Conservation (phyloP, 2,888 invertebrate genomes). For the Alloplasta piceator region DNA sequence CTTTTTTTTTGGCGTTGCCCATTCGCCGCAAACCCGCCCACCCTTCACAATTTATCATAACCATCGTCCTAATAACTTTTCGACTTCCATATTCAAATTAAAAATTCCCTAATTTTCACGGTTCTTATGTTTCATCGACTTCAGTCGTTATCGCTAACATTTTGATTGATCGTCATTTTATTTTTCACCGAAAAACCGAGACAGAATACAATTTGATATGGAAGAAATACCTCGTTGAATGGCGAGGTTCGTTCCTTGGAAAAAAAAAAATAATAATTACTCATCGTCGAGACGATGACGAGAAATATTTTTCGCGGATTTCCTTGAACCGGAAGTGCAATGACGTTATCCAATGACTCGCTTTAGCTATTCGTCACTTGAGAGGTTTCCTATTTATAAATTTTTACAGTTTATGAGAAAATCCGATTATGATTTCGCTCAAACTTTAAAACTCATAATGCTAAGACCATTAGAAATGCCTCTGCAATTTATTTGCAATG, state of each 20-base stretch:
- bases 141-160: background rate
- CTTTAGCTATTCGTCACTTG: background rate
- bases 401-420: no score
- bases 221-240: background rate
- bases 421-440: no score
- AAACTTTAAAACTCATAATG: no score
- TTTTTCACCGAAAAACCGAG: background rate
- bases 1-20: background rate
- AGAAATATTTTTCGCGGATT: slow-evolving; percentile 11
- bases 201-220: background rate
- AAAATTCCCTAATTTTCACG: background rate
- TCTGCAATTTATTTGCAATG: no score
- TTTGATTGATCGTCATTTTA: background rate
- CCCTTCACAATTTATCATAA: slow-evolving; percentile 3
- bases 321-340: slow-evolving; percentile 26
- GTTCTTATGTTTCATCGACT: background rate
- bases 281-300: slow-evolving; percentile 20
- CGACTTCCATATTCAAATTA: background rate
- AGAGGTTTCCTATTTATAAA: no score
- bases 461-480: no score
- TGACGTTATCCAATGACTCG: background rate
- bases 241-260: background rate
- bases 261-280: slow-evolving; percentile 13
- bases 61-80: slow-evolving; percentile 12
- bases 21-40: background rate